Evolutionary conservation across 2,888 invertebrate species (phyloP), one percentile per base, ranked within the genome.

Genomic region (Zygogramma bicolorata): DNA sequence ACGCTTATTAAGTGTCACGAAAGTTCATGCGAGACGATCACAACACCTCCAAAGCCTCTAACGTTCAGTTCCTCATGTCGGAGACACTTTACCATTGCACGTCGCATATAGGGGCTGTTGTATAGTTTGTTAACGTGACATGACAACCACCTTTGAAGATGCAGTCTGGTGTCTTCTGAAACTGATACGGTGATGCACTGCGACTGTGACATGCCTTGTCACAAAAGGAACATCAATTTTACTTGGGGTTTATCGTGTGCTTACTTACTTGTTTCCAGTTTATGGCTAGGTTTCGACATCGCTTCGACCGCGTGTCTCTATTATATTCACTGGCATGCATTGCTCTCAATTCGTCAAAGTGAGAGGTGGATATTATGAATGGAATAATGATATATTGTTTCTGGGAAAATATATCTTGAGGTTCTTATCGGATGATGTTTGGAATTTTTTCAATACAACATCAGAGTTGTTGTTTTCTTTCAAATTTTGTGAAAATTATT

Each of bases 81-180:
- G 57, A 72, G 73, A 71, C 66, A 71, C 74, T 76, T 77, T 75
- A 75, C 75, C 75, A 77, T 79, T 80, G 78, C 80, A 79, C 76
- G 78, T 76, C 70, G 65, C 63, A 79, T 75, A 76, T 76, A 79
- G 74, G 75, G 76, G 79, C 74, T 70, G 70, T 18, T 76, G 78
- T 80, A 77, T 75, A 81, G 80, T 81, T 82, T 79, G 75, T 83
- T 85, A 84, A 84, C 81, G 80, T 82, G 81, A 83, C 82, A 78
- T 84, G 84, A 84, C 84, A 84, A 81, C 78, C 81, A 84, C 83
- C 83, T 85, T 84, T 84, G 84, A 84, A 57, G 57, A 31, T 49
- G 29, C 57, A 46, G 57, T 18, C 46, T 20, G 53, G 65, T 53
- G 68, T 49, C 49, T 57, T 53, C 38, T 63, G 61, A 53, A 70